Conservation (phyloP, 1,140 invertebrate genomes). For the Bombus superbus region DNA sequence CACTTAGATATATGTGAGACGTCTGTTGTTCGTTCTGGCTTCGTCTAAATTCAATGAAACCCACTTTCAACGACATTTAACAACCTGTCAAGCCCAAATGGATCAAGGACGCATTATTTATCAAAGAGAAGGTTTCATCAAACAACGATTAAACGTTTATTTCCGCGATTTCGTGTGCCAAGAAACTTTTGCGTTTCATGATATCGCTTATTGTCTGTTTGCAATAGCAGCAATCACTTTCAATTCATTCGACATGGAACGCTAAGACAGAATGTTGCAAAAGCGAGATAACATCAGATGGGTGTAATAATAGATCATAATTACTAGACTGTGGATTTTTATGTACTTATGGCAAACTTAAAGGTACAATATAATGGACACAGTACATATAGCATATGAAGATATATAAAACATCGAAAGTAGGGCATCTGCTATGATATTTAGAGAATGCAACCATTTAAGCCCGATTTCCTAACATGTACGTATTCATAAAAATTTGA, state of each 20-base stretch:
- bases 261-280: not conserved
- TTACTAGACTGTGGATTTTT: too few relatives aligned
- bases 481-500: too few relatives aligned
- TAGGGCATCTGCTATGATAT: too few relatives aligned
- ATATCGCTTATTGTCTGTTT: constrained; percentile 82
- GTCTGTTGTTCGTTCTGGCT: not conserved
- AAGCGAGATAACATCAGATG: not conserved
- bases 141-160: constrained; percentile 26
- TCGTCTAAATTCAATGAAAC: not conserved
- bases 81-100: not conserved
- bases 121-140: constrained; percentile 20
- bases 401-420: too few relatives aligned
- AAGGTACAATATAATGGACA: too few relatives aligned
- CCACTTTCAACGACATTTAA: not conserved
- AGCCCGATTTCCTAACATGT: too few relatives aligned
- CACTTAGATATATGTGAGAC: not conserved
- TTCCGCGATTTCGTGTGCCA: constrained; percentile 32
- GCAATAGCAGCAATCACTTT: constrained; percentile 79
- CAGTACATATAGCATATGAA: too few relatives aligned
- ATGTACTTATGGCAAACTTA: too few relatives aligned
- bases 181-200: constrained; percentile 67
- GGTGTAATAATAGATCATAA: not conserved
- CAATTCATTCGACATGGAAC: not conserved
- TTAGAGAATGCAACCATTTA: too few relatives aligned
- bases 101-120: not conserved